Evolutionary conservation across 1,140 invertebrate genomes (phyloP), one percentile per base, ranked within the genome.

Genomic region (Ceratosolen solmsi): DNA sequence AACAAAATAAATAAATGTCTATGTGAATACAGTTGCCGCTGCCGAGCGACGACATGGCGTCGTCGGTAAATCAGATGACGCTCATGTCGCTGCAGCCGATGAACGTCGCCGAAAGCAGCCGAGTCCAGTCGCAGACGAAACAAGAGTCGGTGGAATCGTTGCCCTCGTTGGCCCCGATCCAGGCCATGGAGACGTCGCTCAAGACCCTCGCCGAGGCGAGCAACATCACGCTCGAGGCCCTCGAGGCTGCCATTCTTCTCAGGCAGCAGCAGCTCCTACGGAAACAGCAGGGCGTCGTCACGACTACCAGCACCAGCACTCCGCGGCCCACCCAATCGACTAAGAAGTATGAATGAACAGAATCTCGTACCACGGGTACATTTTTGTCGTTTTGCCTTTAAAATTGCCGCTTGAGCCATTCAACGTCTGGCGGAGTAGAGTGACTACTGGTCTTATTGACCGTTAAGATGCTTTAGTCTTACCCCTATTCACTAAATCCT

Each of bases 151-250:
- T 85, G 33, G 60, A 76, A 1, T 79, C 77, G 51, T 82, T 90
- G 22, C 86, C 91, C 3, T 87, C 88, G 0, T 78, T 91, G 13
- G 86, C 79, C 13, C 91, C 87, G 54, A 93, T 90, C 80, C 93
- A 86, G 87, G 92, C 88, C 84, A 93, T 87, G 93, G 93, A 86
- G 90, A 92, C 83, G 74, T 94, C 83, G 79, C 91, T 90, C 86
- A 93, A 88, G 63, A 85, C 88, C 15, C 87, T 94, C 2, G 93
- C 94, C 0, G 91, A 93, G 63, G 95, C 95, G 0, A 95, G 95
- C 20, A 96, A 96, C 85, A 94, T 96, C 49, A 95, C 94, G 0
- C 93, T 95, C 82, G 95, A 95, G 76, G 94, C 95, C 11, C 92
- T 96, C 1, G 94, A 95, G 84, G 93, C 95, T 25, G 95, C 95